A percentile compares a stretch with the other conserved stretches of the same genome.
Conservation (phyloP, 2,113 vertebrate genomes). For the Ptyas mucosa region DNA sequence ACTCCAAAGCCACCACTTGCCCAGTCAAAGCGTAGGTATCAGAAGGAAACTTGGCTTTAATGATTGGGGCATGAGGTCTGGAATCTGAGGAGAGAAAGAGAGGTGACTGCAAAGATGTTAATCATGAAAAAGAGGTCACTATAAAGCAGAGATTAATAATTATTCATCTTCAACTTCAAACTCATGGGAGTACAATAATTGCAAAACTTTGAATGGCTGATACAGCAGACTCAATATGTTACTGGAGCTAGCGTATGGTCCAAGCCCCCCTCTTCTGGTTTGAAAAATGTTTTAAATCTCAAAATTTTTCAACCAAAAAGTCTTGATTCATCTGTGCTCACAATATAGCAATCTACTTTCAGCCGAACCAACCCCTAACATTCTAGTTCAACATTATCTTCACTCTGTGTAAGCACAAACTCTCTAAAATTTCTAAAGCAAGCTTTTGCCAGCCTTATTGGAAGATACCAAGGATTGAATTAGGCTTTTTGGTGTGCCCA, state of each 20-base stretch:
- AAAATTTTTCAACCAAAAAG: not conserved
- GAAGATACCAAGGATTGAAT: not conserved
- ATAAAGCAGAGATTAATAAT: not conserved
- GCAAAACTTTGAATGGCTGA: not conserved
- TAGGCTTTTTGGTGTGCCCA: not conserved
- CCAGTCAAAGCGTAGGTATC: slow-evolving; percentile 91
- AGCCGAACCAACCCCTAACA: not conserved
- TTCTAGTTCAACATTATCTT: not conserved
- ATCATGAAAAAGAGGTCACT: not conserved
- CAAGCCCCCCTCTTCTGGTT: not conserved
- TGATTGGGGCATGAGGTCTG: slow-evolving; percentile 81
- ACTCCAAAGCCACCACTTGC: slow-evolving; percentile 84
- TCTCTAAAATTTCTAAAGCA: not conserved
- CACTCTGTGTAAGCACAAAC: not conserved
- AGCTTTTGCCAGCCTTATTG: not conserved
- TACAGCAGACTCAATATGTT: not conserved
- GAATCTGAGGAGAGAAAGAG: slow-evolving; percentile 65
- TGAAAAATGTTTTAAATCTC: not conserved
- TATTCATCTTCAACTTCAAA: not conserved
- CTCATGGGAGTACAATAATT: not conserved
- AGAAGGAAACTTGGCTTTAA: slow-evolving; percentile 87
- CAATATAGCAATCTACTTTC: not conserved
- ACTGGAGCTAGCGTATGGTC: not conserved
- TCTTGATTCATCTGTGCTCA: not conserved
- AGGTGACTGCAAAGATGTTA: not conserved